A percentile compares a stretch with the other conserved stretches of the same genome.
phyloP scores from a whole-genome alignment of 2,888 invertebrate species.

The Cabera pusaria region DNA sequence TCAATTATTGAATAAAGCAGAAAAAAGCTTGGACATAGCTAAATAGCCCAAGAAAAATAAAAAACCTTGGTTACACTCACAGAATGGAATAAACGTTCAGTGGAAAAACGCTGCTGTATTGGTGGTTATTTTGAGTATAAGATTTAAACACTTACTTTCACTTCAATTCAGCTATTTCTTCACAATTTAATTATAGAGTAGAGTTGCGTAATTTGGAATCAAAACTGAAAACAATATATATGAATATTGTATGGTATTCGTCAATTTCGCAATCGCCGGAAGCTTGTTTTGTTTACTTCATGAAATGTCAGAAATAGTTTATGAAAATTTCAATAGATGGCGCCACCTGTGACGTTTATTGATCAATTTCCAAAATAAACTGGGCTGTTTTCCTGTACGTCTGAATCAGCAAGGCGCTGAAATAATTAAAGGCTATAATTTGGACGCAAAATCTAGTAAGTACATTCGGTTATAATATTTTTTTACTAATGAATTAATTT shows the following conservation, averaged over 20 bases:
- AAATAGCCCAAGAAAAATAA: too few species aligned
- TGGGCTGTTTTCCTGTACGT: constrained; percentile 65
- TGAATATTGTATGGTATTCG: too few species aligned
- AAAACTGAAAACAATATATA: too few species aligned
- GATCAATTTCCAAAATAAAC: constrained; percentile 81
- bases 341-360: constrained; percentile 64
- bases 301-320: constrained; percentile 38
- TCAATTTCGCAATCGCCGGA: constrained; percentile 19
- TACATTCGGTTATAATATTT: constrained; percentile 36
- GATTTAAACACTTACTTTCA: too few species aligned
- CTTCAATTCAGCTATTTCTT: too few species aligned
- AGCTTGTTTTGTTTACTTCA: constrained; percentile 54
- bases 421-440: constrained; percentile 48
- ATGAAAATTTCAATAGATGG: constrained; percentile 60
- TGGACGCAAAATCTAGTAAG: constrained; percentile 55
- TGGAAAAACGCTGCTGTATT: too few species aligned
- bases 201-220: constrained; percentile 4
- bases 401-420: constrained; percentile 40
- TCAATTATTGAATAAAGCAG: too few species aligned
- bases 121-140: too few species aligned
- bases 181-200: too few species aligned
- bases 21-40: too few species aligned
- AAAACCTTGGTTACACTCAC: too few species aligned
- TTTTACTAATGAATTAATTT: constrained; percentile 50
- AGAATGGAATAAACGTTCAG: too few species aligned